Conservation (phyloP, 1,140 invertebrate genomes). For the Pseudomyrmex gracilis region DNA sequence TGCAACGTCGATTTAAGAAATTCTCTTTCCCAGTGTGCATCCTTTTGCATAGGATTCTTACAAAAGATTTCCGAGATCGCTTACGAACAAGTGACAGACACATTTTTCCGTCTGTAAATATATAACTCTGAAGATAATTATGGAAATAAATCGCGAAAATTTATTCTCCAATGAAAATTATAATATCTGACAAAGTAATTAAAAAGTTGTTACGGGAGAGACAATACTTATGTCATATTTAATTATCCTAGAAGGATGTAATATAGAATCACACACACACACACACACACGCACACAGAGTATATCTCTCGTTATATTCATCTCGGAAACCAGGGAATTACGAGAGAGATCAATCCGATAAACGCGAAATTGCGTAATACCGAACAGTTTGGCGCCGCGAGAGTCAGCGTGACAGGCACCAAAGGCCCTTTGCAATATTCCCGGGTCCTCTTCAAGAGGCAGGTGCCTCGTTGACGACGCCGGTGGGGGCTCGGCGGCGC, state of each 20-base stretch:
- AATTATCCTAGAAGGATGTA: no score
- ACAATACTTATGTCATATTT: no score
- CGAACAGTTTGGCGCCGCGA: conserved; percentile 8
- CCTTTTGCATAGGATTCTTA: neutral
- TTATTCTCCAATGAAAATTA: no score
- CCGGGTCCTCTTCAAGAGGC: conserved; percentile 71
- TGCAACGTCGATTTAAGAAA: conserved; percentile 48
- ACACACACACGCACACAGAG: neutral
- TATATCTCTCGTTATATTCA: neutral
- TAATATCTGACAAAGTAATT: no score
- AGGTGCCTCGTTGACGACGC: conserved; percentile 71
- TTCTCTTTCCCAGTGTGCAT: conserved; percentile 25
- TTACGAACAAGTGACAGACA: neutral
- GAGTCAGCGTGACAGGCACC: conserved; percentile 43
- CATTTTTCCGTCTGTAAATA: neutral
- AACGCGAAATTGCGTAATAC: conserved; percentile 2
- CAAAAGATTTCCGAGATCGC: neutral
- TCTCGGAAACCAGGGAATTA: neutral
- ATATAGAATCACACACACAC: no score
- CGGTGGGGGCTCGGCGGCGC: conserved; percentile 73
- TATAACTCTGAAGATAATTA: neutral
- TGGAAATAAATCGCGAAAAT: no score
- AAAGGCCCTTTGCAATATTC: conserved; percentile 75
- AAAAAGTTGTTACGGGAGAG: neutral
- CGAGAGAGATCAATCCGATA: conserved; percentile 25